Evolutionary conservation across 2,797 vertebrate genomes (phyloP), one percentile per base, ranked within the genome.

Genomic region (Anas flavirostris): DNA sequence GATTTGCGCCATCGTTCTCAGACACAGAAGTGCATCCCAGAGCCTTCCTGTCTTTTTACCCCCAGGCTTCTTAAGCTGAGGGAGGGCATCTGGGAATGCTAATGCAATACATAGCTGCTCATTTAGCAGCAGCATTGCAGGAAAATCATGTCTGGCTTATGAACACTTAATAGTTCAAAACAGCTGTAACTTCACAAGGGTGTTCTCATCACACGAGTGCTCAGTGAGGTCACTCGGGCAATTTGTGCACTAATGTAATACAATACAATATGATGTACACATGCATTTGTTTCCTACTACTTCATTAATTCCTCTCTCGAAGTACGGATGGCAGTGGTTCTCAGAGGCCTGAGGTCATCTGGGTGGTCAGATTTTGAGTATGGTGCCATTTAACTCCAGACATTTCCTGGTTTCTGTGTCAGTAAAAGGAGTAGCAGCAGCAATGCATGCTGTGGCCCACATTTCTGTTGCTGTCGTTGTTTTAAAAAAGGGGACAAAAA

Each of bases 1-100:
- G 97, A 98, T 98, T 97, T 97, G 97, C 67, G 5, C 87, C 79
- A 88, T 86, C 84, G 77, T 94, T 97, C 89, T 83, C 93, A 88
- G 94, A 94, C 87, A 2, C 85, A 97, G 96, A 86, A 80, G 85
- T 90, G 95, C 76, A 80, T 96, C 95, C 81, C 88, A 41, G 82
- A 74, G 82, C 88, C 89, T 97, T 53, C 48, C 84, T 88, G 85
- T 48, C 68, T 90, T 95, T 95, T 85, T 94, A 80, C 58, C 94
- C 92, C 86, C 74, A 89, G 88, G 86, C 93, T 92, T 41, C 95
- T 76, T 4, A 4, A 81, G 81, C 93, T 8, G 4, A 83, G 86
- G 91, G 82, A 89, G 82, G 95, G 86, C 82, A 62, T 82, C 67
- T 95, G 92, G 92, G 96, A 96, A 90, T 90, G 86, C 78, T 92